Base-by-base conservation (phyloP, 2,888 invertebrate genomes). In the Neoascia interrupta region DNA sequence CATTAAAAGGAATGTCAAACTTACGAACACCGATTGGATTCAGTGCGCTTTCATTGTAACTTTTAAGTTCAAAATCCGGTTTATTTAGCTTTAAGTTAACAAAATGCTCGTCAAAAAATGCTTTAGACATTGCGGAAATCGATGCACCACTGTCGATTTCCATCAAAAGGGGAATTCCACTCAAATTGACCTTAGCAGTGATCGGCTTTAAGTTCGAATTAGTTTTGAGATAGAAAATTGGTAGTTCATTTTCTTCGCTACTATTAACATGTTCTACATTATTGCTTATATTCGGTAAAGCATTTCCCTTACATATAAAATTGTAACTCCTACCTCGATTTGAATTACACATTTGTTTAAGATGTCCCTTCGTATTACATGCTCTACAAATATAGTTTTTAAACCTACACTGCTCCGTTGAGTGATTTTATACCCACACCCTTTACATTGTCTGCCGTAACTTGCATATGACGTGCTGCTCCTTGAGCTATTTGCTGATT, bases 201-300 rank as follows among this genome's bases (percentile, higher is more conserved):
- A 68, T 58, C 34, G 68, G 51, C 26, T 56, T 36, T 15, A 49
- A 28, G 28, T 37, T 49, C 1, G 49, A 58, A 10, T 56, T 34
- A 16, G 56, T 68, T 49, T 41, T 58, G 58, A 68, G 58, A 39
- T 68, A 47, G 21, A 37, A 68, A 28, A 68, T 41, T 49, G 58
- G 23, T 43, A 53, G 53, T 53, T 64, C 26, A 64, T 61, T 18
- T 28, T 39, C 39, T 4, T 49, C 4, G n/a, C 34, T 19, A 18
- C 18, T 21, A 16, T n/a, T 37, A 4, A 8, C 21, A 37, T 61
- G 37, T 23, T 11, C 8, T 47, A 8, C 21, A 36, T 47, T 36
- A 51, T 37, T 19, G 31, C 31, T 49, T 31, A 18, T 41, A 45
- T 31, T 49, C 8, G 23, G 31, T 10, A 31, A 31, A 3, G 21